Evolutionary conservation across 2,113 vertebrate species (phyloP).

Genomic region (Petroica traversi): DNA sequence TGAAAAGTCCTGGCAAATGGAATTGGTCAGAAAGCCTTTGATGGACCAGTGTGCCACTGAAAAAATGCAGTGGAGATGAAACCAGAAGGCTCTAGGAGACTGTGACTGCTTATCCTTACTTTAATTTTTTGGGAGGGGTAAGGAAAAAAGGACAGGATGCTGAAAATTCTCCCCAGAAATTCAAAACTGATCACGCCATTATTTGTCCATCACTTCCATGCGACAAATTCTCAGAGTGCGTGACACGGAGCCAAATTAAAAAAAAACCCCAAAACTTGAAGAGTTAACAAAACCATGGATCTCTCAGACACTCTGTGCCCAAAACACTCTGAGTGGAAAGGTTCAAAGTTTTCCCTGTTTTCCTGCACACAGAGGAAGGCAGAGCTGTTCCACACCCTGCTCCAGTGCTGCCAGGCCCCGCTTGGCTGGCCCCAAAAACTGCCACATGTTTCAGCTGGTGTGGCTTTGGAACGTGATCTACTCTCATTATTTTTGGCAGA

Average conservation of each 20-base stretch:
- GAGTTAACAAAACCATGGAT: background rate
- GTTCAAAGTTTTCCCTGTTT: accelerated
- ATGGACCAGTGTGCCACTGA: background rate
- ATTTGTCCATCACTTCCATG: background rate
- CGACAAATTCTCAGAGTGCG: background rate
- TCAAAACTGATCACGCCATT: background rate
- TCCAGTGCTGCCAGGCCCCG: background rate
- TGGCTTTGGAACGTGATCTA: slow-evolving; percentile 8
- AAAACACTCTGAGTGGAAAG: background rate
- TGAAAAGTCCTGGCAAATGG: background rate
- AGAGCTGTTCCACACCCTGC: accelerated
- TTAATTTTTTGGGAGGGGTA: background rate
- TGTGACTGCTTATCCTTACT: background rate
- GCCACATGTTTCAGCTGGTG: slow-evolving; percentile 52
- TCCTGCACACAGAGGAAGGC: background rate
- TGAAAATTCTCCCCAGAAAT: background rate
- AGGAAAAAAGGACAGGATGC: background rate
- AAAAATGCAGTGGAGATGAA: background rate
- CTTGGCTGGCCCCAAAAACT: background rate
- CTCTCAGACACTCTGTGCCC: background rate
- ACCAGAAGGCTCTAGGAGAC: background rate
- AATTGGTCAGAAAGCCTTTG: background rate
- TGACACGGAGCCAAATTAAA: background rate
- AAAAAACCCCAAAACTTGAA: accelerated
- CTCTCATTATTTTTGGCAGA: slow-evolving; percentile 51